Evolutionary conservation across 64 coral and sea anemone genomes (phyloP).

Genomic region (Porites australiensis): DNA sequence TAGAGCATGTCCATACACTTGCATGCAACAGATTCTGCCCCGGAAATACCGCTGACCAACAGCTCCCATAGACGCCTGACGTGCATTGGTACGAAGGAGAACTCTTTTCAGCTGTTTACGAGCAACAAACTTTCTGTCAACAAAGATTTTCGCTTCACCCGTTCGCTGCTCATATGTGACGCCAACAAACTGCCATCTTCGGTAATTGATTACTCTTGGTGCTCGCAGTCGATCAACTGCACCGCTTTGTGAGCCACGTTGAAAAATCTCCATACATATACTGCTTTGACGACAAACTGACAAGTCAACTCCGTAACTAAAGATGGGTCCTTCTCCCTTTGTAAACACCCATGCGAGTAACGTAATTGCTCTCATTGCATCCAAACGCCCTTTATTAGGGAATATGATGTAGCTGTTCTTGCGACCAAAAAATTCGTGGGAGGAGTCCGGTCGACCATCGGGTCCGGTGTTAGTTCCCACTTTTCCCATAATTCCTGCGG

Average conservation of each 20-base stretch:
- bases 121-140: conserved; percentile 30
- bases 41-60: conserved; percentile 11
- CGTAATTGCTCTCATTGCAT: conserved; percentile 5
- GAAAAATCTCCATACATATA: conserved; percentile 14
- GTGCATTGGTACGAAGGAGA: conserved; percentile 13
- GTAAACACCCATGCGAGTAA: conserved; percentile 46
- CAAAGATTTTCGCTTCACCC: conserved; percentile 28
- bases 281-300: not conserved
- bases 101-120: conserved; percentile 8
- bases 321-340: conserved; percentile 46
- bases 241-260: not conserved
- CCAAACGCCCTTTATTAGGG: conserved; percentile 37
- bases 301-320: conserved; percentile 55
- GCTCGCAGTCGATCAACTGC: not conserved
- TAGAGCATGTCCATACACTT: conserved; percentile 34
- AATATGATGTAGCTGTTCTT: conserved; percentile 39
- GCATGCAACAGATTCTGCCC: conserved; percentile 51
- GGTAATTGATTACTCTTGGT: not conserved
- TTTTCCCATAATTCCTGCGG: conserved; percentile 1
- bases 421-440: conserved; percentile 28
- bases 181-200: conserved; percentile 33
- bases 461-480: not conserved
- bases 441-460: conserved; percentile 18
- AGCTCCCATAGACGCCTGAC: conserved; percentile 27
- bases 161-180: conserved; percentile 23